phyloP scores from a whole-genome alignment of 2,888 invertebrate genomes.

The Scaptomyza flava region DNA sequence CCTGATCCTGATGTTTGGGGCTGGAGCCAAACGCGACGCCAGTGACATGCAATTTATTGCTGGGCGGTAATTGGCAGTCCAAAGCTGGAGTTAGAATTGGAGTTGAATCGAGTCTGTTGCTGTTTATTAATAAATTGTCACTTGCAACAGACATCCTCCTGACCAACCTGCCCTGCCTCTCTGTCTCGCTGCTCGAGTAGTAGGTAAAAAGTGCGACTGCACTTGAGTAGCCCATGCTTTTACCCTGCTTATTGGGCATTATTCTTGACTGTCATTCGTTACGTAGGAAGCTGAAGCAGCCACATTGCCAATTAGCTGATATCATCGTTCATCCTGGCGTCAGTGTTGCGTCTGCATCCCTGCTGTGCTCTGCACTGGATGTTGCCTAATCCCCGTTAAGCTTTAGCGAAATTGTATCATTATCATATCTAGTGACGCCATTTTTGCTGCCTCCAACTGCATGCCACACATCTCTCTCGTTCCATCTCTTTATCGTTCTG shows the following conservation, averaged over 20 bases:
- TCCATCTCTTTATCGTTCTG: background rate
- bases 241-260: slow-evolving; percentile 52
- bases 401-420: slow-evolving; percentile 77
- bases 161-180: slow-evolving; percentile 3
- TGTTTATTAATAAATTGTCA: slow-evolving; percentile 79
- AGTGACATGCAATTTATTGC: slow-evolving; percentile 76
- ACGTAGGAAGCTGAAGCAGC: slow-evolving; percentile 1
- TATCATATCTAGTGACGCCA: slow-evolving; percentile 74
- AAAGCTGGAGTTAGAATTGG: slow-evolving; percentile 10
- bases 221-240: slow-evolving; percentile 18
- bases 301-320: slow-evolving; percentile 70
- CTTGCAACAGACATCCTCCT: slow-evolving; percentile 63
- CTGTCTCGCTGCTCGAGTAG: background rate
- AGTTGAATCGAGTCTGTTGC: slow-evolving; percentile 23
- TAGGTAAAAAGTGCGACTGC: slow-evolving; percentile 11
- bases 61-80: slow-evolving; percentile 67
- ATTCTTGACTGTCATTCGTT: slow-evolving; percentile 34
- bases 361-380: slow-evolving; percentile 4
- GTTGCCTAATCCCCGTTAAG: slow-evolving; percentile 69
- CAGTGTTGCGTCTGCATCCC: background rate
- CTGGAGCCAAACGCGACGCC: slow-evolving; percentile 24
- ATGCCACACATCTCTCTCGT: slow-evolving; percentile 2
- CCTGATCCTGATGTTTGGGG: background rate
- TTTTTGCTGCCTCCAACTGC: slow-evolving; percentile 42
- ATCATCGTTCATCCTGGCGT: slow-evolving; percentile 66